Conservation (phyloP, 35 echinoderm and acorn worm genomes). For the Eucidaris tribuloides region DNA sequence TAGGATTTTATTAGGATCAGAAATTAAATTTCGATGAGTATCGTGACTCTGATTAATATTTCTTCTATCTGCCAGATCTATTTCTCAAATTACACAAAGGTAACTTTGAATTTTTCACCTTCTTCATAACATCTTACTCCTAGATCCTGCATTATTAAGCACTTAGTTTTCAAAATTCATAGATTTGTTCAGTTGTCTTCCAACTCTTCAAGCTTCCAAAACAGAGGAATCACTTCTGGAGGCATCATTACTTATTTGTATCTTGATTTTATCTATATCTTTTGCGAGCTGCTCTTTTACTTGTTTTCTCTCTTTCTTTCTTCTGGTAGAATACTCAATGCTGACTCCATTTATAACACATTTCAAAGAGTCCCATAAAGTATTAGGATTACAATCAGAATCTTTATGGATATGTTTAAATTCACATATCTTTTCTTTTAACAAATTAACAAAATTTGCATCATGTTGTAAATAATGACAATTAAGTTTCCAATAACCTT, state of each 20-base stretch:
- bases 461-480: too few relatives aligned
- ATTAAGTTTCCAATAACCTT: too few relatives aligned
- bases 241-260: background rate
- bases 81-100: slow-evolving; percentile 40
- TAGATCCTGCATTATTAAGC: slow-evolving; percentile 37
- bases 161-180: slow-evolving; percentile 25
- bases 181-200: background rate
- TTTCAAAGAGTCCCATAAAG: slow-evolving; percentile 4
- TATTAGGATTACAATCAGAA: background rate
- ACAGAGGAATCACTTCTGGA: background rate
- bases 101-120: slow-evolving; percentile 42
- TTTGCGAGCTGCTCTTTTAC: background rate
- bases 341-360: background rate
- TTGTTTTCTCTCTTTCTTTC: slow-evolving; percentile 24
- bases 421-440: background rate
- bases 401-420: background rate
- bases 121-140: slow-evolving; percentile 46
- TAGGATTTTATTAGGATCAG: slow-evolving; percentile 3
- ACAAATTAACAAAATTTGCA: background rate
- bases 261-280: background rate
- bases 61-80: slow-evolving; percentile 1
- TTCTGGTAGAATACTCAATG: slow-evolving; percentile 2
- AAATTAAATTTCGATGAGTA: background rate
- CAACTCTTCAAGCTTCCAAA: background rate
- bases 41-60: slow-evolving; percentile 3